Base-by-base conservation (phyloP, 2,888 invertebrate genomes). In the Athripsodes cinereus region DNA sequence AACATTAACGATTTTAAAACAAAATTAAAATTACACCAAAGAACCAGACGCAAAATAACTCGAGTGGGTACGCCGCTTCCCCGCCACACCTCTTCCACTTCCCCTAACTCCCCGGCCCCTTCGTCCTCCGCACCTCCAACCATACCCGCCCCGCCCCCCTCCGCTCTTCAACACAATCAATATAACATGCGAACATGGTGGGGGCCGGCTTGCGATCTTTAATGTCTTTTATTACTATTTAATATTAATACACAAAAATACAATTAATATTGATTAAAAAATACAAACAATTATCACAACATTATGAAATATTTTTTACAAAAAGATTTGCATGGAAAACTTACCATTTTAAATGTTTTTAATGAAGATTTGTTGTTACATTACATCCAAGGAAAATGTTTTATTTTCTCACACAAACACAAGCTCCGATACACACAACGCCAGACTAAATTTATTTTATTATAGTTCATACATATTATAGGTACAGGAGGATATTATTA, bases 41-140 rank as follows among this genome's bases (percentile, higher is more conserved):
- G 78, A 78, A 78, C 76, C 78, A 78, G 78, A 78, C 78, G 78
- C 78, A 78, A 79, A 78, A 79, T 67, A 75, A 78, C 77, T 77
- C 78, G 78, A 78, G 77, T 78, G 78, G 78, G 78, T 77, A 78
- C 77, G 78, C 77, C 74, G 75, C 76, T 73, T 76, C 78, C 77
- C 78, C 77, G 77, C 73, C 76, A 70, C 40, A 40, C 40, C 40
- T 13, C 40, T 40, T 40, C 40, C 13, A 3, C n/a, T 16, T 13
- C 13, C 40, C 40, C 13, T 2, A 77, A 72, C 76, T 69, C 59
- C 78, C 77, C 77, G 73, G 76, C 69, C 40, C 2, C 40, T 13
- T 3, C 5, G 2, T 13, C 40, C 16, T 13, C n/a, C 13, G 76
- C 69, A 5, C 2, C 40, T 13, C 2, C 5, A 2, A 2, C 40